These are phyloP conservation scores for Rhinolophus sinicus DNA, from an alignment of 2,113 vertebrate species.

Conservation along the genomic window DNA sequence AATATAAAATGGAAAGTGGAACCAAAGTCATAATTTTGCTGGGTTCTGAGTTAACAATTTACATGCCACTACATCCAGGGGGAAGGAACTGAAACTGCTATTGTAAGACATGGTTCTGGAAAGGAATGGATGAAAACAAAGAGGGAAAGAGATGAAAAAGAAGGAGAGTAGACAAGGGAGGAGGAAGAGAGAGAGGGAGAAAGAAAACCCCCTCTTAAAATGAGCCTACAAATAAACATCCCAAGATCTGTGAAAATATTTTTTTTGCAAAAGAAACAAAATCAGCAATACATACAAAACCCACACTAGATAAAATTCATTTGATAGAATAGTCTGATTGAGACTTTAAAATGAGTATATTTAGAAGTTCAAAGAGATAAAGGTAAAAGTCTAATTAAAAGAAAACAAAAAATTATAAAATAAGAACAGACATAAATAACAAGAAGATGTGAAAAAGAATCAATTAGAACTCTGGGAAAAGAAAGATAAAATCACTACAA, in stretches of 20 bases:
- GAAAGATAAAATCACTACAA: background rate
- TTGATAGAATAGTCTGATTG: background rate
- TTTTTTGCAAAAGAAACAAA: background rate
- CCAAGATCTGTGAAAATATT: background rate
- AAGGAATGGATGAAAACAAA: background rate
- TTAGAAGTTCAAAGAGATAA: conserved; percentile 20
- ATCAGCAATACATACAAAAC: conserved; percentile 18
- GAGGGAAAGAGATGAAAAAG: background rate
- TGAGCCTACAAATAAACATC: conserved; percentile 18
- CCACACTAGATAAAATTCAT: conserved; percentile 1
- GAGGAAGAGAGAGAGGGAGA: background rate
- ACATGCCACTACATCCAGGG: background rate
- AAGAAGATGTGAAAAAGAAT: background rate
- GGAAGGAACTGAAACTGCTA: background rate
- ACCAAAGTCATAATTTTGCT: background rate
- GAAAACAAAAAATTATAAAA: background rate
- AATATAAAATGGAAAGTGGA: conserved; percentile 30
- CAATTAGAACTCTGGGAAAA: background rate
- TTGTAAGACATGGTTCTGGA: background rate
- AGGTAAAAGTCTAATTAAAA: conserved; percentile 36
- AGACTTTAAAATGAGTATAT: conserved; percentile 11
- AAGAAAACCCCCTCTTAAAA: background rate
- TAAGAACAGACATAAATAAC: conserved; percentile 11
- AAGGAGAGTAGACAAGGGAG: background rate
- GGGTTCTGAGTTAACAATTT: background rate